These are phyloP conservation scores for Cheilosia variabilis DNA, from an alignment of 2,888 invertebrate species.

Conservation along the genomic window DNA sequence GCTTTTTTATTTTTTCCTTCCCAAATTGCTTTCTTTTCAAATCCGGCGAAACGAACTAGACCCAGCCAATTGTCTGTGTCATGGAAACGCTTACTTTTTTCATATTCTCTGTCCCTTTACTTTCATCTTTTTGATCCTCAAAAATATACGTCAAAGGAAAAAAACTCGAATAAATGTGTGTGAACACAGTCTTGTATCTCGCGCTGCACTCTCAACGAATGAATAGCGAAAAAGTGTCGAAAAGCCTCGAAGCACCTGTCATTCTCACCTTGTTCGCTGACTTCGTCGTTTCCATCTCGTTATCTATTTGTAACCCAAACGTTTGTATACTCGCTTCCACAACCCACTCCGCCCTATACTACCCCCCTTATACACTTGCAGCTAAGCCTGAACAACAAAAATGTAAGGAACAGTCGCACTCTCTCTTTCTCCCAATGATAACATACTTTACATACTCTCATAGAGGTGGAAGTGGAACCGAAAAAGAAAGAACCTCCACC, in stretches of 20 bases:
- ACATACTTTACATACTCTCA: not conserved
- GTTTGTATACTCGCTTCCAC: conserved; percentile 4
- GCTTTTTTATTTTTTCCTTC: not conserved
- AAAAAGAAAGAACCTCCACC: conserved; percentile 19
- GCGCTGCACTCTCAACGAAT: conserved; percentile 23
- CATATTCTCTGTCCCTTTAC: not conserved
- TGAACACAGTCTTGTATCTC: conserved; percentile 17
- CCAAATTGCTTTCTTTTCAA: not conserved
- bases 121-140: conserved; percentile 12
- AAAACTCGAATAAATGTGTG: conserved; percentile 3
- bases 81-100: not conserved
- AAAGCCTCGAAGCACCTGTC: conserved; percentile 26
- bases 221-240: conserved; percentile 14
- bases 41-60: not conserved
- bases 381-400: not conserved
- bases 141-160: conserved; percentile 8
- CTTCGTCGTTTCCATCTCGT: conserved; percentile 8
- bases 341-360: not conserved
- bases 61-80: not conserved
- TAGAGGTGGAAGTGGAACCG: not conserved
- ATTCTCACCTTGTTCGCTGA: conserved; percentile 35
- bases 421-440: not conserved
- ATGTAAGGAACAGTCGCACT: not conserved
- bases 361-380: conserved; percentile 4
- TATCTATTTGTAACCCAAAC: conserved; percentile 4